These are phyloP conservation scores for Datnioides undecimradiatus DNA, from an alignment of 2,113 vertebrate genomes.

Conservation along the genomic window DNA sequence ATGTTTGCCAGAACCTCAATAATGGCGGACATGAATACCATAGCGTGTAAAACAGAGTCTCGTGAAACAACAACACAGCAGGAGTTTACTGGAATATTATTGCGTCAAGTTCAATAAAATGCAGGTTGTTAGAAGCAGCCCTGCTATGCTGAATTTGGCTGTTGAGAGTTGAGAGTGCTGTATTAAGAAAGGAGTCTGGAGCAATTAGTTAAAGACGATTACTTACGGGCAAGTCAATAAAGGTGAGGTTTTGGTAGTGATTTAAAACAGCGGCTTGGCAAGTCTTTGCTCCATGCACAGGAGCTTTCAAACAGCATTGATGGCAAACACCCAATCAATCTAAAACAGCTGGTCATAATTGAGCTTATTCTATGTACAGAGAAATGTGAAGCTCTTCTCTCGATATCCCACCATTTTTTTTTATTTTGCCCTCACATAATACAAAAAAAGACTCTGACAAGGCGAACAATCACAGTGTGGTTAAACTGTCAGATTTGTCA, in stretches of 20 bases:
- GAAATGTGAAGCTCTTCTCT: not conserved
- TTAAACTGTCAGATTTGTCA: conserved; percentile 49
- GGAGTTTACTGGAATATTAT: not conserved
- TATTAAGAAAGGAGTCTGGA: not conserved
- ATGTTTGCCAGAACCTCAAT: not conserved
- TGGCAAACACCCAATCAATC: conserved; percentile 30
- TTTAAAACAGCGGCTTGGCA: conserved; percentile 12
- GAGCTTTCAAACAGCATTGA: conserved; percentile 26
- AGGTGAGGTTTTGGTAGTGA: conserved; percentile 12
- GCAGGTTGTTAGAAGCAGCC: not conserved
- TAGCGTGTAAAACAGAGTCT: not conserved
- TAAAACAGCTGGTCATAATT: not conserved
- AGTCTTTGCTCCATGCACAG: not conserved
- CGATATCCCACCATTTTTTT: not conserved
- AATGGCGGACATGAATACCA: not conserved
- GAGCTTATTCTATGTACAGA: not conserved
- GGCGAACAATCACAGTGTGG: conserved; percentile 25
- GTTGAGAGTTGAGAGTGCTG: not conserved
- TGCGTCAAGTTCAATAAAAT: conserved; percentile 10
- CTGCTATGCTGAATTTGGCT: not conserved
- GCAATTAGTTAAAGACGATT: conserved; percentile 33
- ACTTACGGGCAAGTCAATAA: conserved; percentile 13
- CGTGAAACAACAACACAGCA: not conserved
- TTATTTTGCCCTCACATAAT: conserved; percentile 28
- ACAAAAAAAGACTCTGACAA: conserved; percentile 27